Evolutionary conservation across 2,113 vertebrate genomes (phyloP).

Genomic region (Aptenodytes forsteri): DNA sequence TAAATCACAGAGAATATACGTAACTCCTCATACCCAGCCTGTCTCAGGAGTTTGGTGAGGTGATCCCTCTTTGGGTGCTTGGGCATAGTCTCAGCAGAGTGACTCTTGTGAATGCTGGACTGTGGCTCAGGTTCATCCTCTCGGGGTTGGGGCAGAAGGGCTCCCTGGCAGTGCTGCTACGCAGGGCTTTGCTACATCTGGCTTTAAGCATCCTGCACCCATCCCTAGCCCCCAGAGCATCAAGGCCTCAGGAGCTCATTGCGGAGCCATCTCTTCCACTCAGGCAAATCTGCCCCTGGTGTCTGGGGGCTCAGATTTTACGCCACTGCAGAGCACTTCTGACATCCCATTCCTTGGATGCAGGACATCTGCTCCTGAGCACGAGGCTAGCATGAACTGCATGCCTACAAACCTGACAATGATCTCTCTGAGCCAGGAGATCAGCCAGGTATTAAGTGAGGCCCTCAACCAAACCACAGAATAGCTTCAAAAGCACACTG

Average conservation of each 20-base stretch:
- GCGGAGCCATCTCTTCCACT: not conserved
- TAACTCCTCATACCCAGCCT: not conserved
- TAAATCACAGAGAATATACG: not conserved
- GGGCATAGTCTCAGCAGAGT: not conserved
- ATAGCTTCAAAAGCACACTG: not conserved
- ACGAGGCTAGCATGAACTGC: accelerated
- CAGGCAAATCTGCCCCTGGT: not conserved
- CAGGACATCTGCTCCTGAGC: not conserved
- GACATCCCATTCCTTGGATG: not conserved
- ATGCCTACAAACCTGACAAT: not conserved
- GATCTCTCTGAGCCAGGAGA: not conserved
- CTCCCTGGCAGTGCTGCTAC: not conserved
- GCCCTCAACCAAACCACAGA: not conserved
- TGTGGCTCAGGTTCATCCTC: not conserved
- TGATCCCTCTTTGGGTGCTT: not conserved
- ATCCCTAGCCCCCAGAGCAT: not conserved
- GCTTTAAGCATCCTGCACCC: not conserved
- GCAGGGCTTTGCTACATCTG: not conserved
- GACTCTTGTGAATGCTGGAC: not conserved
- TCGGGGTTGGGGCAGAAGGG: not conserved
- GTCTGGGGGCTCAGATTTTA: not conserved
- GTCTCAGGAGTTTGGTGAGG: not conserved
- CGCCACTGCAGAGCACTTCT: not conserved
- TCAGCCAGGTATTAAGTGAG: not conserved
- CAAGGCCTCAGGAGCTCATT: not conserved